Evolutionary conservation across 2,888 invertebrate species (phyloP), one percentile per base, ranked within the genome.

Genomic region (Muschampia plurimacula): DNA sequence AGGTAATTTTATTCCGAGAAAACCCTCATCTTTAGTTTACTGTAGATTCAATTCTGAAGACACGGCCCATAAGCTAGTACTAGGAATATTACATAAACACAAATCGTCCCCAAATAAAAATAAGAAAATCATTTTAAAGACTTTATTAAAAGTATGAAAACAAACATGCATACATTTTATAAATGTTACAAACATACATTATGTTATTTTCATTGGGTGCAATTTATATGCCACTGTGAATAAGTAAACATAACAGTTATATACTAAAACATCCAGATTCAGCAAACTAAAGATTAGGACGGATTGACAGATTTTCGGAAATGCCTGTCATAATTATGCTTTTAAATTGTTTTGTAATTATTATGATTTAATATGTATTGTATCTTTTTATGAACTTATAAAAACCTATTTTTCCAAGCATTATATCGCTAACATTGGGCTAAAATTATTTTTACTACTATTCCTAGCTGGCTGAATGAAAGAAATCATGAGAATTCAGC

Each of bases 111-210:
- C 32, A 32, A 32, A 32, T 32, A 12, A 22, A 64, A 64, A 63
- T n/a, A 64, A 46, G 6, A 46, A 22, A 41, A 4, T 64, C n/a
- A 12, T 64, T 44, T 36, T 46, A 22, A 46, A 64, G 46, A 28
- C 44, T 64, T 64, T 62, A 62, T 62, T 62, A 15, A 62, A 62
- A 64, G 41, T 67, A 55, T 15, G 55, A 59, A 67, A 67, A 67
- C 28, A 92, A 91, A 89, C 90, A 93, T 92, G 92, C 92, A 90
- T 93, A 93, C 91, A 92, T 90, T 90, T 90, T 80, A 81, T 80
- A 79, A 87, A 91, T 87, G 87, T 84, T 89, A 81, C 83, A 62
- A 41, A 62, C 41, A 41, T 84, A 88, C 86, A 86, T 83, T 83
- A 83, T 82, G 83, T 85, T 88, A 87, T 3, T 32, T 82, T 83